A percentile compares a stretch with the other conserved stretches of the same genome.
phyloP scores from a whole-genome alignment of 2,797 vertebrate genomes.

The Halcyon chelicuti region DNA sequence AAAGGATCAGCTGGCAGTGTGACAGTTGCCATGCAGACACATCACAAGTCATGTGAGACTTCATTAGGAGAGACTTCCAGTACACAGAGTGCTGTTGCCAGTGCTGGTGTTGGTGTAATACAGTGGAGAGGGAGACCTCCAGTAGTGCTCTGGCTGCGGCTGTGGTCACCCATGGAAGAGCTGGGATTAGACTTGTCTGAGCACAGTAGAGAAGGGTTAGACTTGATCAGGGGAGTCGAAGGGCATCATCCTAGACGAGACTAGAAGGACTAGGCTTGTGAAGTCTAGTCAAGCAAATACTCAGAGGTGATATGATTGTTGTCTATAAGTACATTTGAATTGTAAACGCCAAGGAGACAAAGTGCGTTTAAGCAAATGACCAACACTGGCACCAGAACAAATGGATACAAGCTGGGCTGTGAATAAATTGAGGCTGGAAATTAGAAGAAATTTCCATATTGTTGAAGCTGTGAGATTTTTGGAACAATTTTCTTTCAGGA shows the following conservation, averaged over 20 bases:
- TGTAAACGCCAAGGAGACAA: not conserved
- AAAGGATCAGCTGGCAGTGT: not conserved
- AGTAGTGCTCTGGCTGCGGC: not conserved
- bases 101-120: not conserved
- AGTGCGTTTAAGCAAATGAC: not conserved
- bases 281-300: not conserved
- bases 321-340: not conserved
- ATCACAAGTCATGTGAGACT: accelerated
- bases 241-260: not conserved
- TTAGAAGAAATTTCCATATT: not conserved
- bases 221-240: not conserved
- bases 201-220: not conserved
- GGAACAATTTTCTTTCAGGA: not conserved
- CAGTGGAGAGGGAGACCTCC: not conserved
- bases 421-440: not conserved
- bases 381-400: not conserved
- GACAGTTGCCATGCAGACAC: accelerated
- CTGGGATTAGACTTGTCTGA: not conserved
- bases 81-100: accelerated
- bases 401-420: not conserved
- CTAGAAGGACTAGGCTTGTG: not conserved
- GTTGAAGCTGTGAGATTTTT: not conserved
- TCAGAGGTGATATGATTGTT: accelerated
- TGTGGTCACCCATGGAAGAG: not conserved
- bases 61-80: not conserved